phyloP scores from a whole-genome alignment of 2,888 invertebrate genomes.

The Zele albiditarsus region DNA sequence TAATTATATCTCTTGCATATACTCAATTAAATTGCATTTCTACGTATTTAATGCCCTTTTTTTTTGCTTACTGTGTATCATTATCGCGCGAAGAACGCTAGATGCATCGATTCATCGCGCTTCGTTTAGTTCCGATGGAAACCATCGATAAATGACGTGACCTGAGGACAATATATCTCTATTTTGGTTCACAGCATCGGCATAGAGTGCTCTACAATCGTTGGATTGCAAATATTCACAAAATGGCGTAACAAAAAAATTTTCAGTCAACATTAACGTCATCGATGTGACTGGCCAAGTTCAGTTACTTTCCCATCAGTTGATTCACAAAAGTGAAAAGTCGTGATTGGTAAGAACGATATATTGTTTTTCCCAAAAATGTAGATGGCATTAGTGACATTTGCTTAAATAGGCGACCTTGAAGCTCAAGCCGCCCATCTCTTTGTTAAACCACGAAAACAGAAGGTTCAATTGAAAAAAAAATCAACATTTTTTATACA shows the following conservation, averaged over 20 bases:
- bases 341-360: no score
- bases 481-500: no score
- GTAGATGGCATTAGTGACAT: no score
- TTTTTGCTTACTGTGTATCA: constrained; percentile 20
- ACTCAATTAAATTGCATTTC: background rate
- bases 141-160: constrained; percentile 30
- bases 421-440: no score
- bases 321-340: no score
- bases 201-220: constrained; percentile 22
- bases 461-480: no score
- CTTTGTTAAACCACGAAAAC: no score
- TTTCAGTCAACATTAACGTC: background rate
- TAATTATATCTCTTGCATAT: background rate
- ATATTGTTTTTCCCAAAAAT: no score
- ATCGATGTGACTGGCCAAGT: background rate
- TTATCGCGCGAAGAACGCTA: constrained; percentile 41
- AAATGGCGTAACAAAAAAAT: background rate
- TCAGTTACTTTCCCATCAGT: no score
- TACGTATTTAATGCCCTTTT: background rate
- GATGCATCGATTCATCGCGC: constrained; percentile 39
- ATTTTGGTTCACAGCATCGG: background rate
- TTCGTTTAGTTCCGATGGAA: constrained; percentile 25
- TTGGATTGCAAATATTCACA: background rate
- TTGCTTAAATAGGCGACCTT: no score
- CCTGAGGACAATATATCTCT: background rate